These are phyloP conservation scores for Scrobipalpa atriplicella DNA, from an alignment of 2,888 invertebrate genomes.

Conservation along the genomic window DNA sequence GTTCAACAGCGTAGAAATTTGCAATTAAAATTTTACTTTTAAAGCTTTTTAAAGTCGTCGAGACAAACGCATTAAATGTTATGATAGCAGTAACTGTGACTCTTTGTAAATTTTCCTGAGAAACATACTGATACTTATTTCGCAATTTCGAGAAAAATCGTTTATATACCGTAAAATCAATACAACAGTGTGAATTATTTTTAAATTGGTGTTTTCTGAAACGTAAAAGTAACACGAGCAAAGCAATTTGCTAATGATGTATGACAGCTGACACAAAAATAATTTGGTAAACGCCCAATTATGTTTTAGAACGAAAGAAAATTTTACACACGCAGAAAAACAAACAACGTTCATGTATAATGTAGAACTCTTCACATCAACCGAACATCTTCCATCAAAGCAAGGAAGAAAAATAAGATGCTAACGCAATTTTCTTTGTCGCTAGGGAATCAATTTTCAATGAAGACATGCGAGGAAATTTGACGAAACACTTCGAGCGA, in stretches of 20 bases:
- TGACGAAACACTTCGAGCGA: conserved; percentile 44
- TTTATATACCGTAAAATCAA: no score
- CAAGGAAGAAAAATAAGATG: conserved; percentile 30
- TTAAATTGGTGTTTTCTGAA: no score
- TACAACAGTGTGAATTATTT: no score
- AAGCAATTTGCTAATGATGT: no score
- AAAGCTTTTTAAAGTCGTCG: no score
- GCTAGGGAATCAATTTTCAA: conserved; percentile 49
- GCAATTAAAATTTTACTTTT: no score
- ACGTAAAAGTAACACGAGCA: no score
- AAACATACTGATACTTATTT: no score
- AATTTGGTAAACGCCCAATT: neutral
- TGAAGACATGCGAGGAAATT: conserved; percentile 39
- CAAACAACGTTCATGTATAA: conserved; percentile 9
- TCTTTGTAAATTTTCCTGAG: no score
- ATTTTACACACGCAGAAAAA: neutral
- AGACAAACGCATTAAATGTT: no score
- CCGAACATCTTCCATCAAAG: conserved; percentile 15
- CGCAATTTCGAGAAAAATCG: no score
- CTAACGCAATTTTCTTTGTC: conserved; percentile 45
- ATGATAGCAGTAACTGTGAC: no score
- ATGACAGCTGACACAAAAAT: neutral
- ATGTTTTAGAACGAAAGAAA: neutral
- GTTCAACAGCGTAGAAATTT: neutral
- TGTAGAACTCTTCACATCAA: conserved; percentile 1